Evolutionary conservation across 1,140 invertebrate species (phyloP).

Genomic region (Drosophila dunni): DNA sequence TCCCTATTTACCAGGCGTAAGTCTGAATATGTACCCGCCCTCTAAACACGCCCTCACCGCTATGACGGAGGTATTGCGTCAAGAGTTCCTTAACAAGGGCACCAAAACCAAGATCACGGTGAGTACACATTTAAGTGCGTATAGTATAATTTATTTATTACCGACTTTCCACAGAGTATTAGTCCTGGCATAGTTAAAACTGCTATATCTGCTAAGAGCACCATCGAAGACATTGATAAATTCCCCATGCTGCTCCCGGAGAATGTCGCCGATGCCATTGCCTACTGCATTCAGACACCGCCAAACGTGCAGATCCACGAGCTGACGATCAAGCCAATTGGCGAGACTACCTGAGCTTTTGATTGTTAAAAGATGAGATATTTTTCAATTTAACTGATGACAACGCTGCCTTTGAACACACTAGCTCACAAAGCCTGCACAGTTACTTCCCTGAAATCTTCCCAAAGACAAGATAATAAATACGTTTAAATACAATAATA

Average conservation of each 20-base stretch:
- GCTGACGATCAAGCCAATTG: slow-evolving; percentile 73
- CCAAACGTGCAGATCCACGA: slow-evolving; percentile 79
- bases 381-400: too few species aligned
- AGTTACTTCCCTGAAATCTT: too few species aligned
- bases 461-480: too few species aligned
- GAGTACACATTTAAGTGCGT: too few species aligned
- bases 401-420: too few species aligned
- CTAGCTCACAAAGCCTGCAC: too few species aligned
- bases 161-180: slow-evolving; percentile 84
- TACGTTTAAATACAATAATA: too few species aligned
- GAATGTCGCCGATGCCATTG: slow-evolving; percentile 86
- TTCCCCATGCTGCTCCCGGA: slow-evolving; percentile 73
- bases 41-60: slow-evolving; percentile 90
- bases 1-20: slow-evolving; percentile 68
- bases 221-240: fast-evolving
- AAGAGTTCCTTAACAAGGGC: slow-evolving; percentile 87
- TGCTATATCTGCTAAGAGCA: slow-evolving; percentile 38
- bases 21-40: slow-evolving; percentile 86
- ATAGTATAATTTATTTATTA: too few species aligned
- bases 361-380: too few species aligned
- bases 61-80: slow-evolving; percentile 87
- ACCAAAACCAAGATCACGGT: slow-evolving; percentile 88
- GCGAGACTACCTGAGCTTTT: slow-evolving; percentile 34
- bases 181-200: slow-evolving; percentile 85
- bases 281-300: slow-evolving; percentile 86